These are phyloP conservation scores for Drosophila mayaguana DNA, from an alignment of 2,888 invertebrate genomes.

Conservation along the genomic window DNA sequence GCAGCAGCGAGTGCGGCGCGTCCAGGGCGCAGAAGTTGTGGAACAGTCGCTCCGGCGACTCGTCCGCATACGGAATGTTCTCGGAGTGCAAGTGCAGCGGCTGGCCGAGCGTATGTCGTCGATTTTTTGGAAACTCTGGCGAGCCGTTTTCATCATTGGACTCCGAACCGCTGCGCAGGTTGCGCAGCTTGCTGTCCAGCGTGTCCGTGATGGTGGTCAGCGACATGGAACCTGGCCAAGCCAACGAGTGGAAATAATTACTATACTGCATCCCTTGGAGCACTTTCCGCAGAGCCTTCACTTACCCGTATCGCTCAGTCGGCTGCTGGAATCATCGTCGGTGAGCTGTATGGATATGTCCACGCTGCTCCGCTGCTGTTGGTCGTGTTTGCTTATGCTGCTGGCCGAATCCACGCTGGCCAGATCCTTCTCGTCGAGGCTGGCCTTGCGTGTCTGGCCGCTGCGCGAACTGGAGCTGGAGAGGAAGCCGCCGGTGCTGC, in stretches of 20 bases:
- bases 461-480: conserved; percentile 49
- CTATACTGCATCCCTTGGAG: not conserved
- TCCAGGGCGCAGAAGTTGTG: conserved; percentile 79
- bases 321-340: conserved; percentile 84
- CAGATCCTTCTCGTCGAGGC: conserved; percentile 82
- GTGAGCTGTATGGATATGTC: conserved; percentile 83
- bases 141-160: conserved; percentile 87
- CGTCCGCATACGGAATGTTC: conserved; percentile 90
- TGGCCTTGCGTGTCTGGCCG: conserved; percentile 78
- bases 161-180: conserved; percentile 89
- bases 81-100: conserved; percentile 85
- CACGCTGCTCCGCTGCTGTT: conserved; percentile 81
- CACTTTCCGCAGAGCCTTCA: not conserved
- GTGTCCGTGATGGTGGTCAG: conserved; percentile 93
- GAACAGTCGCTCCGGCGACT: conserved; percentile 87
- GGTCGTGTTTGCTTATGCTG: conserved; percentile 72
- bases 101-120: conserved; percentile 82
- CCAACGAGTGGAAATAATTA: not conserved
- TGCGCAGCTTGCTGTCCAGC: conserved; percentile 93
- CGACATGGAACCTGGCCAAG: conserved; percentile 91
- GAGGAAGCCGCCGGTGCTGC: conserved; percentile 50
- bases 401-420: conserved; percentile 69
- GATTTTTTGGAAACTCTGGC: conserved; percentile 83
- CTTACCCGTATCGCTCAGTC: conserved; percentile 84
- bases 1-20: conserved; percentile 70